A percentile compares a stretch with the other conserved stretches of the same genome.
These are phyloP conservation scores for Apotomis turbidana DNA, from an alignment of 2,888 invertebrate genomes.

Conservation along the genomic window DNA sequence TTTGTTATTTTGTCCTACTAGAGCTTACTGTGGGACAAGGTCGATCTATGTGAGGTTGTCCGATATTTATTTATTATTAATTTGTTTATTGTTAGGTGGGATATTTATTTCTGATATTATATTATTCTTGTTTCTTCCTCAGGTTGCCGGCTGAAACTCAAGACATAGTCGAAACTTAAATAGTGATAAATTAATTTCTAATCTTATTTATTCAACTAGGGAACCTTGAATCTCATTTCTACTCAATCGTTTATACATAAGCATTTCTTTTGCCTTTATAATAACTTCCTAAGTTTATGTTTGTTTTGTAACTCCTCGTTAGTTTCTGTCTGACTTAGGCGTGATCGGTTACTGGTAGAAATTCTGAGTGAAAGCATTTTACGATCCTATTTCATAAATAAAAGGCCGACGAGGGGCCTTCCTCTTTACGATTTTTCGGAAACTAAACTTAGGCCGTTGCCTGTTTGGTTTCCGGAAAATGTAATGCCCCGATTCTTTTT, in stretches of 20 bases:
- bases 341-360: background rate
- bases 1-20: too few species aligned
- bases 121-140: background rate
- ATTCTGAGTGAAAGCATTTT: background rate
- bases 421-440: too few species aligned
- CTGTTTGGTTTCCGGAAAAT: too few species aligned
- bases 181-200: conserved; percentile 22
- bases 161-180: conserved; percentile 5
- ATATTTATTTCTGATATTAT: too few species aligned
- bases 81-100: too few species aligned
- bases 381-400: too few species aligned
- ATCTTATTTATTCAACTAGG: conserved; percentile 35
- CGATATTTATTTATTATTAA: too few species aligned
- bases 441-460: too few species aligned
- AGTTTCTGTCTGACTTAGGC: background rate
- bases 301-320: conserved; percentile 19
- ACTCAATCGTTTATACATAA: conserved; percentile 24
- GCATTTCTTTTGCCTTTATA: conserved; percentile 33
- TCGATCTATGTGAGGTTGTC: too few species aligned
- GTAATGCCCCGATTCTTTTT: too few species aligned
- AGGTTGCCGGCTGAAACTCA: conserved; percentile 16
- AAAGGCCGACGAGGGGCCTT: too few species aligned
- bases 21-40: too few species aligned
- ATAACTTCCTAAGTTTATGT: conserved; percentile 24
- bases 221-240: conserved; percentile 37